Percentiles rank a stretch among this genome's conserved stretches.
Conservation (phyloP, 2,113 vertebrate genomes). For the Edolisoma coerulescens region DNA sequence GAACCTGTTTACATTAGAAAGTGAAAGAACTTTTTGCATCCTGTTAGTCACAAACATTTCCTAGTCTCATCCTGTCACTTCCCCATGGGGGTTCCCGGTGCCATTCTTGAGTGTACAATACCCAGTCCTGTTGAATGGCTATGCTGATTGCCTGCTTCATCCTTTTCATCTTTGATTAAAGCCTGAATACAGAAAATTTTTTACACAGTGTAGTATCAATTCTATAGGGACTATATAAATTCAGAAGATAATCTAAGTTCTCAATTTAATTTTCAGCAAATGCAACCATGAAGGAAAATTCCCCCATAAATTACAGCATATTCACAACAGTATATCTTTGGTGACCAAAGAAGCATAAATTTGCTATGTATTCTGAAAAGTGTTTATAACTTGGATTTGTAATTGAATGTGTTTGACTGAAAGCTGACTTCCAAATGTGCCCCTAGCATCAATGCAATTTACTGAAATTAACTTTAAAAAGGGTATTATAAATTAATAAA, state of each 20-base stretch:
- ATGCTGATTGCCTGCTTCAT: not conserved
- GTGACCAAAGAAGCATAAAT: not conserved
- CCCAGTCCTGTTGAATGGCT: not conserved
- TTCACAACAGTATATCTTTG: not conserved
- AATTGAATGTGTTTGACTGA: not conserved
- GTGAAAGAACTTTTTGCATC: constrained; percentile 55
- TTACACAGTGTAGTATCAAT: not conserved
- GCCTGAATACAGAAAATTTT: constrained; percentile 7
- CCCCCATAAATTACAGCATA: not conserved
- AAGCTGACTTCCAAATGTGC: not conserved
- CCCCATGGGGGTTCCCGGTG: constrained; percentile 29
- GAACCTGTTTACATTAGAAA: constrained; percentile 68
- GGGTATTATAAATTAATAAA: not conserved
- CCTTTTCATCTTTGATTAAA: constrained; percentile 53
- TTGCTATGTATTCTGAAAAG: not conserved
- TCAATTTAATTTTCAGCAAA: not conserved
- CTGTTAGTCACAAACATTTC: constrained; percentile 51
- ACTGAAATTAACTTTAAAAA: not conserved
- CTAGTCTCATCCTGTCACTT: constrained; percentile 12
- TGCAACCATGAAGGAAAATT: not conserved
- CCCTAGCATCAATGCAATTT: not conserved
- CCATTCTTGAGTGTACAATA: constrained; percentile 19
- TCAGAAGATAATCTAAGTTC: not conserved
- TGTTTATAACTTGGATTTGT: not conserved
- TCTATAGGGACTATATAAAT: not conserved